phyloP scores from a whole-genome alignment of 2,888 invertebrate genomes.

The Tachina grossa region DNA sequence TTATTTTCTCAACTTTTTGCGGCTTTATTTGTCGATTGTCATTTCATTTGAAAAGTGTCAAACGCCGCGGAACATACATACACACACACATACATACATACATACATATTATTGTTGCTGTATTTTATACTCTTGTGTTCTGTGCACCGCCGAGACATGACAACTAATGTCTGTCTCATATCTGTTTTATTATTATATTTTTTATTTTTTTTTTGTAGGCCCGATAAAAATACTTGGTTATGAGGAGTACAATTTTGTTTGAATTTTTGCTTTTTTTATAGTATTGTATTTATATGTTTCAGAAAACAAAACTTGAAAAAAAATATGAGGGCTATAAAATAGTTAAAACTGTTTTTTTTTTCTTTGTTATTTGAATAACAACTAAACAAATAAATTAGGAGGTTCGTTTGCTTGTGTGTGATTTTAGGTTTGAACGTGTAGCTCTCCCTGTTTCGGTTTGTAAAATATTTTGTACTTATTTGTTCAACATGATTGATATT shows the following conservation, averaged over 20 bases:
- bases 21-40: conserved; percentile 75
- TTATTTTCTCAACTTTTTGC: conserved; percentile 55
- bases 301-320: conserved; percentile 26
- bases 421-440: conserved; percentile 28
- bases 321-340: conserved; percentile 42
- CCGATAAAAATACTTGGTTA: conserved; percentile 48
- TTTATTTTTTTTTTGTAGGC: conserved; percentile 16
- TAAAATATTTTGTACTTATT: conserved; percentile 3
- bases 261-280: conserved; percentile 14
- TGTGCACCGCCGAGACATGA: conserved; percentile 72
- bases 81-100: neutral
- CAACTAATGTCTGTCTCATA: conserved; percentile 67
- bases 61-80: conserved; percentile 60
- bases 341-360: conserved; percentile 14
- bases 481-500: conserved; percentile 40
- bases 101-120: neutral
- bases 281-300: conserved; percentile 1
- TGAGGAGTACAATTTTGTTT: conserved; percentile 22
- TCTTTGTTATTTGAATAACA: conserved; percentile 28
- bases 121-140: conserved; percentile 41
- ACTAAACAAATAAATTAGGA: conserved; percentile 48
- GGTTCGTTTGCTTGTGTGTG: conserved; percentile 6
- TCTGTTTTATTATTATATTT: neutral
- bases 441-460: conserved; percentile 6
- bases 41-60: conserved; percentile 73